Evolutionary conservation across 1,140 invertebrate genomes (phyloP), one percentile per base, ranked within the genome.

Genomic region (Heliconius melpomene): DNA sequence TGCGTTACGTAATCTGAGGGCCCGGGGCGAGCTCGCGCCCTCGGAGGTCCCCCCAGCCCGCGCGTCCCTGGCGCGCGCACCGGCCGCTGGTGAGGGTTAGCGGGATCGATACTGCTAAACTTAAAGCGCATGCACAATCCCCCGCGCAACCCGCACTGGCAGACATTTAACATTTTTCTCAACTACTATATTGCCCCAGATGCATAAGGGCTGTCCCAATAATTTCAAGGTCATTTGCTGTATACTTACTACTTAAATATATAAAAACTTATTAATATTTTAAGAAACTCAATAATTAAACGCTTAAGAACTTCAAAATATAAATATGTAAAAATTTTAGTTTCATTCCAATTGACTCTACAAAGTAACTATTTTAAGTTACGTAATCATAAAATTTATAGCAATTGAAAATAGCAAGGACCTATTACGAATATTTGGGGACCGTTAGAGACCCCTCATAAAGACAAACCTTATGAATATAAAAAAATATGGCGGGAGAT

Each of bases 1-100:
- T 92, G 86, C 81, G 92, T 94, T 93, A 93, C 88, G 89, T 94
- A 93, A 93, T 93, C 90, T 87, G 88, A 90, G 89, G 91, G 88
- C 85, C 89, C 85, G 85, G 86, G 77, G 76, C 54, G 83, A 87
- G 87, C 85, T 85, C 83, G 86, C 84, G 82, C 86, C 83, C 84
- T 83, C 84, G 75, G 76, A 79, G 74, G 66, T 66, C 74, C 72
- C 80, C 73, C 75, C 76, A 74, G 81, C 78, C 82, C 79, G 75
- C 75, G 66, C 75, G 75, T 72, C 72, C 72, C 71, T 76, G 75
- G 54, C 79, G 75, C 77, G 81, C 74, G 78, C 79, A 79, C 60
- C 79, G 79, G 72, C 74, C 32, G 36, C 60, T n/a, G 23, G 0
- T 23, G 71, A 38, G 71, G 71, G 71, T 32, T 16, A 74, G 23